phyloP scores from a whole-genome alignment of 2,888 invertebrate species.

The Cataglyphis altisquamis region DNA sequence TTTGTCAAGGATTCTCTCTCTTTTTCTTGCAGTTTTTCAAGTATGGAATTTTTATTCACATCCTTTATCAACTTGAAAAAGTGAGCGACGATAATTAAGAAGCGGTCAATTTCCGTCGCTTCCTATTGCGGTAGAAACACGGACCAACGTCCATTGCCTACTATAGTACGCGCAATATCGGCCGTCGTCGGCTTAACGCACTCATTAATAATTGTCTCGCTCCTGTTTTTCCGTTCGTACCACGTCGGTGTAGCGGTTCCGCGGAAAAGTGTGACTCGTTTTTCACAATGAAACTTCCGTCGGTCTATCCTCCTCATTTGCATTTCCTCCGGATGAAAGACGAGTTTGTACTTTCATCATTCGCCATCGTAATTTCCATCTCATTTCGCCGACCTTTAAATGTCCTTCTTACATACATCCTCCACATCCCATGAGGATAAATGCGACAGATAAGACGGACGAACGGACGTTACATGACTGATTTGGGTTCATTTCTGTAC shows the following conservation, averaged over 20 bases:
- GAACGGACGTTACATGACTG: conserved; percentile 37
- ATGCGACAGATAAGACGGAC: conserved; percentile 34
- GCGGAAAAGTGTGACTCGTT: conserved; percentile 17
- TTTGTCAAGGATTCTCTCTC: neutral
- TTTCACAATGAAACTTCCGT: conserved; percentile 1
- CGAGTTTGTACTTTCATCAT: conserved; percentile 28
- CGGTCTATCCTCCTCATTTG: conserved; percentile 1
- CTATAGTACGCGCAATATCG: neutral
- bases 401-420: neutral
- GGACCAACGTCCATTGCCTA: conserved; percentile 2
- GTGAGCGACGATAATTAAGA: conserved; percentile 27
- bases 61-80: neutral
- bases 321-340: neutral
- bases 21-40: neutral
- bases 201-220: conserved; percentile 40
- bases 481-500: conserved; percentile 30
- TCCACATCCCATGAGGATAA: neutral
- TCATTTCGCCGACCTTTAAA: conserved; percentile 38
- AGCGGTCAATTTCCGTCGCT: conserved; percentile 36
- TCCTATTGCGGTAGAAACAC: neutral
- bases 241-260: neutral
- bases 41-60: conserved; percentile 17
- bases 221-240: neutral
- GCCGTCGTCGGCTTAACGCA: conserved; percentile 21
- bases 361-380: conserved; percentile 41